Conservation (phyloP, 2,888 invertebrate genomes). For the Epirrita christyi region DNA sequence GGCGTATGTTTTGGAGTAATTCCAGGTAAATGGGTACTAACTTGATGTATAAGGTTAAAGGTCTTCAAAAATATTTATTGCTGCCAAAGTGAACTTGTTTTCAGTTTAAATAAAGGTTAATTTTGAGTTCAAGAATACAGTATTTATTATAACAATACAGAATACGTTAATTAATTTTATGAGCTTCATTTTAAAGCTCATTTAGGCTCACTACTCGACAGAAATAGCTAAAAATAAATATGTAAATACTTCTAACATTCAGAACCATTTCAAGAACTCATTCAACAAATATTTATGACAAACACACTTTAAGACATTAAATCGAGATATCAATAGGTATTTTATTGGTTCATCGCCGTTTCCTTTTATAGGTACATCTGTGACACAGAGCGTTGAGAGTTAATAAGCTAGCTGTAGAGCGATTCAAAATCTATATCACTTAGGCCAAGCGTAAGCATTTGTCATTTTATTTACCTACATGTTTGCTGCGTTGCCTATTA, state of each 20-base stretch:
- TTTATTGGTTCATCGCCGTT: conserved; percentile 35
- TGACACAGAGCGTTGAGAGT: background rate
- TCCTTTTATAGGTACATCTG: conserved; percentile 28
- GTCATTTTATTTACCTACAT: too few relatives aligned
- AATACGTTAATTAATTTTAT: too few relatives aligned
- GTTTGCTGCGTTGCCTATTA: too few relatives aligned
- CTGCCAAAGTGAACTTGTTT: too few relatives aligned
- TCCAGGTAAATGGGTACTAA: background rate
- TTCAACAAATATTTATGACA: background rate
- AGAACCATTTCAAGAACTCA: background rate
- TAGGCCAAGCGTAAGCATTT: too few relatives aligned
- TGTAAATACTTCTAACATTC: too few relatives aligned
- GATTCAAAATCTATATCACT: too few relatives aligned
- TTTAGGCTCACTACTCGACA: background rate
- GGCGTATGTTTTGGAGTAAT: too few relatives aligned
- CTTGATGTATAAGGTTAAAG: background rate
- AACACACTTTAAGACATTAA: conserved; percentile 10
- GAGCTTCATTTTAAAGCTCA: too few relatives aligned
- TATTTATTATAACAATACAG: too few relatives aligned
- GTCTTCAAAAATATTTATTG: background rate
- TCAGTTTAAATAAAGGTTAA: too few relatives aligned
- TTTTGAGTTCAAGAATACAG: too few relatives aligned
- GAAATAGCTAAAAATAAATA: background rate
- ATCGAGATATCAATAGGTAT: conserved; percentile 16
- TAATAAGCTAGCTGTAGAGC: background rate